These are phyloP conservation scores for Apamea crenata DNA, from an alignment of 2,888 invertebrate species.

Conservation along the genomic window DNA sequence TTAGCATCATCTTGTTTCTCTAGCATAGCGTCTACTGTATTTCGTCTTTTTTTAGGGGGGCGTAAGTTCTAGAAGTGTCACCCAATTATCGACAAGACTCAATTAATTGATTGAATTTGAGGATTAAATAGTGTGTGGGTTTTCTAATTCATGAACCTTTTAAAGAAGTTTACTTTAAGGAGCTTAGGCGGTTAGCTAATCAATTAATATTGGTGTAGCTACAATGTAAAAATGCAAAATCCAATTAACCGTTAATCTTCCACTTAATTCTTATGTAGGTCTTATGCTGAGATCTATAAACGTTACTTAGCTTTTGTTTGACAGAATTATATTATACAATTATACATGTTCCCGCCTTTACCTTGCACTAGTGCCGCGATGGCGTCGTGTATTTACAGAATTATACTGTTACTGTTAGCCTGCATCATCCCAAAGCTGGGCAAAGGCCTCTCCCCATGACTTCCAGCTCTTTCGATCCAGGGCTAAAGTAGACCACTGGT, in stretches of 20 bases:
- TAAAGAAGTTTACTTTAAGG: neutral
- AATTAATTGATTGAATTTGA: neutral
- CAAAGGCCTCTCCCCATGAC: too few relatives aligned
- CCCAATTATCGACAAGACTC: neutral
- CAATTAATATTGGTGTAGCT: neutral
- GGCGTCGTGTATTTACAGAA: too few relatives aligned
- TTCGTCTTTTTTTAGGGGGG: neutral
- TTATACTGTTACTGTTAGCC: too few relatives aligned
- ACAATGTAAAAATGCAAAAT: neutral
- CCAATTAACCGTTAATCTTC: neutral
- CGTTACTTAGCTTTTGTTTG: neutral
- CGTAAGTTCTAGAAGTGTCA: neutral
- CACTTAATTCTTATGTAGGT: neutral
- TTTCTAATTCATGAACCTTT: conserved; percentile 7
- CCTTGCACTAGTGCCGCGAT: neutral
- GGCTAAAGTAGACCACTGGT: too few relatives aligned
- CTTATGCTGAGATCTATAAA: neutral
- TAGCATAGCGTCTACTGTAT: too few relatives aligned
- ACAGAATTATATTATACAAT: too few relatives aligned
- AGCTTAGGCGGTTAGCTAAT: neutral
- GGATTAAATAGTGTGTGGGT: neutral
- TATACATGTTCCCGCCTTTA: too few relatives aligned
- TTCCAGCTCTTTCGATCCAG: too few relatives aligned
- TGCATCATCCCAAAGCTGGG: too few relatives aligned
- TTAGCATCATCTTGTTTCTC: neutral